Percentiles rank a stretch among this genome's conserved stretches.
Evolutionary conservation across 2,113 vertebrate species (phyloP).

Genomic region (Oceanites oceanicus): DNA sequence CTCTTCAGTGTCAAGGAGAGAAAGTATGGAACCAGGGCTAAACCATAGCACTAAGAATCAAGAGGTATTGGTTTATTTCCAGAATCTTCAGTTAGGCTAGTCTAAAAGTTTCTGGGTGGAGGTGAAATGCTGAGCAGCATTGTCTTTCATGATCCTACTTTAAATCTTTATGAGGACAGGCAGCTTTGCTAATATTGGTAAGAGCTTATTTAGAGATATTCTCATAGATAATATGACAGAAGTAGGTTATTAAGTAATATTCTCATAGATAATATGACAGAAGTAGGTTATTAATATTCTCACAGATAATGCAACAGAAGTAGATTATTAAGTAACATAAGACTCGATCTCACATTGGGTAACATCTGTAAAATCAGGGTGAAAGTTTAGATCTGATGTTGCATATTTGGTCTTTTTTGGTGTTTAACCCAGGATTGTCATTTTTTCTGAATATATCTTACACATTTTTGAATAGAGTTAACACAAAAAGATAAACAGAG

Average conservation of each 20-base stretch:
- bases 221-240: background rate
- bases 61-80: background rate
- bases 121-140: background rate
- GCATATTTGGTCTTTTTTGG: background rate
- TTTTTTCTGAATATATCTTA: background rate
- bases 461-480: background rate
- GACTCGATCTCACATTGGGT: background rate
- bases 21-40: background rate
- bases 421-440: background rate
- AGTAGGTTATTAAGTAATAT: background rate
- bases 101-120: background rate
- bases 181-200: background rate
- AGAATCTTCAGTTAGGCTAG: background rate
- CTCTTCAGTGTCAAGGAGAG: background rate
- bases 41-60: background rate
- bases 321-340: background rate
- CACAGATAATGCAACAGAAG: background rate
- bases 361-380: background rate
- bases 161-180: background rate
- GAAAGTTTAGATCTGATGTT: background rate
- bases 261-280: background rate
- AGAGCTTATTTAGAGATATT: background rate
- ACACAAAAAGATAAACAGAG: background rate
- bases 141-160: background rate
- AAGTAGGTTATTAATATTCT: background rate